Evolutionary conservation across 2,888 invertebrate species (phyloP), one percentile per base, ranked within the genome.

Genomic region (Ichneumoninae sp.): DNA sequence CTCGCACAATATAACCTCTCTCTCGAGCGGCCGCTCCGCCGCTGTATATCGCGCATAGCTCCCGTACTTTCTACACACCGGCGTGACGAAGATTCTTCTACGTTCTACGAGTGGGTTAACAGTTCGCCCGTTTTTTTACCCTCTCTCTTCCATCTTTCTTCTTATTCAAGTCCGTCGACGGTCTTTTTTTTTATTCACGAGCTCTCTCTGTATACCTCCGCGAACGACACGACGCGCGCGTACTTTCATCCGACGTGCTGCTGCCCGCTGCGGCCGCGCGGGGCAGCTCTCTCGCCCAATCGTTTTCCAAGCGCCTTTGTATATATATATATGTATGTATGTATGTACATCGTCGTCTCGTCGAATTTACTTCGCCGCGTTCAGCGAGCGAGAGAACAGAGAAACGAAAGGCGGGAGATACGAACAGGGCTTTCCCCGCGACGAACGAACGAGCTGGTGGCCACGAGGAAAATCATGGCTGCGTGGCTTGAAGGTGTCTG

Each of bases 1-100:
- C 66, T 50, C 73, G 78, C 73, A 81, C 75, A 75, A 54, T 68
- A 26, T 79, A 33, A 65, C 26, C 70, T 70, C 50, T 50, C 44
- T 66, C 60, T 47, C 52, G 52, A 52, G 16, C 44, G 44, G 1
- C 13, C 44, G 44, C 57, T 44, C 33, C 50, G 54, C 69, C 63
- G 19, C 70, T 65, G 54, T 47, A 30, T 54, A 68, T 75, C 75
- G 68, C 70, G 47, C 60, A n/a, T 33, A 33, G 60, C 30, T 63
- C 33, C 30, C 71, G 71, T 83, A 83, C 83, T 83, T 83, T 83
- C 83, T 83, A 83, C 76, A 80, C 71, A 76, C 22, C 83, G 71
- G 71, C 83, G 83, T 80, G 80, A 83, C 83, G 80, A 83, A 65
- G 70, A 71, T 83, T 83, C 73, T 76, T 80, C 80, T 70, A 74